Conservation (phyloP, 1,140 invertebrate genomes). For the Monomorium pharaonis region DNA sequence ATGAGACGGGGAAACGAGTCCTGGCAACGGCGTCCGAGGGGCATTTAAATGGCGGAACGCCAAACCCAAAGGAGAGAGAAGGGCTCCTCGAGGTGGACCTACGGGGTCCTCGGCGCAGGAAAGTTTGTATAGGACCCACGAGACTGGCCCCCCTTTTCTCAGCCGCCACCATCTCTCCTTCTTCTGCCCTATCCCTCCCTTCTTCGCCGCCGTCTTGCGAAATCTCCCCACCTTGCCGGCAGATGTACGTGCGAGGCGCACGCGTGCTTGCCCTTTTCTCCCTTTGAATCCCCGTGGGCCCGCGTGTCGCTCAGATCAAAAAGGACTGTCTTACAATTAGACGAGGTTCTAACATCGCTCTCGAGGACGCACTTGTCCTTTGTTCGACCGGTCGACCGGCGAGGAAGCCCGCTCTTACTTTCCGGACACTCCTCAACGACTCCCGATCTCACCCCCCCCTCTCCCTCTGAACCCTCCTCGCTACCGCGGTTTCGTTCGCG, state of each 20-base stretch:
- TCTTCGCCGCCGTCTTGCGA: conserved; percentile 47
- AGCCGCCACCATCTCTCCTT: conserved; percentile 27
- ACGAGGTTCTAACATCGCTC: conserved; percentile 65
- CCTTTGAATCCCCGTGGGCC: conserved; percentile 37
- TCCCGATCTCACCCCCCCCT: not conserved
- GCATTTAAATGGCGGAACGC: conserved; percentile 74
- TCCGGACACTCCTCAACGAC: conserved; percentile 41
- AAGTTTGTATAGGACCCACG: conserved; percentile 75
- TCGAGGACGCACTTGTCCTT: conserved; percentile 61
- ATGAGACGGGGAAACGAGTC: conserved; percentile 72
- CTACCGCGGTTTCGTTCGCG: conserved; percentile 33
- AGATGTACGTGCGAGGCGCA: conserved; percentile 70
- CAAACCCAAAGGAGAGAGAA: conserved; percentile 65
- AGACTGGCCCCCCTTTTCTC: conserved; percentile 20
- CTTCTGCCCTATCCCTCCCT: conserved; percentile 14
- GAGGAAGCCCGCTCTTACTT: conserved; percentile 24
- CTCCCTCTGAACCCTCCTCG: not conserved
- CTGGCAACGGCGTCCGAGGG: conserved; percentile 72
- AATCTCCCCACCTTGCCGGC: conserved; percentile 50
- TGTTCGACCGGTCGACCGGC: conserved; percentile 55
- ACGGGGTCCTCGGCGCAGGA: conserved; percentile 63
- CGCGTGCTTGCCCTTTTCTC: conserved; percentile 60
- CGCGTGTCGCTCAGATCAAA: conserved; percentile 58
- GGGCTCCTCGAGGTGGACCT: conserved; percentile 61
- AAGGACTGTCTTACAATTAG: conserved; percentile 63